A percentile compares a stretch with the other conserved stretches of the same genome.
phyloP scores from a whole-genome alignment of 2,113 vertebrate species.

The Megatriorchis doriae region DNA sequence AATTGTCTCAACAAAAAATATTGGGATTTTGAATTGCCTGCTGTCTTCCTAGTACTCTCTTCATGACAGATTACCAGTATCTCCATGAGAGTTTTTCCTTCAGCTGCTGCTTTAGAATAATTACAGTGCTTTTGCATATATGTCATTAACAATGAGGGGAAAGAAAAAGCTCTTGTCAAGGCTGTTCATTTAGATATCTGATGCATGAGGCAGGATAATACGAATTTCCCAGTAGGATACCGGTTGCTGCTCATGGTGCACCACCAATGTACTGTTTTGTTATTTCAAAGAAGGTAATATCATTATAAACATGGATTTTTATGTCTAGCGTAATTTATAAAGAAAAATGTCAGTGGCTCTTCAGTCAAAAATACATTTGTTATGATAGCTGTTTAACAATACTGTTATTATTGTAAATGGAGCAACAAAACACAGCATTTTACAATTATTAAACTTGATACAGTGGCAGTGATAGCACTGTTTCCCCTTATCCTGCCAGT shows the following conservation, averaged over 20 bases:
- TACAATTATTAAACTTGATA: not conserved
- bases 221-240: not conserved
- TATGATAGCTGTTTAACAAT: not conserved
- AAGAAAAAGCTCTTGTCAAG: not conserved
- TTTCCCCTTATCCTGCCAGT: not conserved
- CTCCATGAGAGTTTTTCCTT: not conserved
- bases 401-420: not conserved
- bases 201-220: not conserved
- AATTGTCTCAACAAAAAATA: constrained; percentile 30
- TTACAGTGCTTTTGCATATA: not conserved
- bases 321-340: not conserved
- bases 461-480: not conserved
- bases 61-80: not conserved
- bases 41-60: not conserved
- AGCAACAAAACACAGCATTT: not conserved
- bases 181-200: not conserved
- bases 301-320: not conserved
- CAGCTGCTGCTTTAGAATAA: not conserved
- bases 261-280: not conserved
- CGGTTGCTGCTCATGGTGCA: not conserved
- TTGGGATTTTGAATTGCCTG: constrained; percentile 5
- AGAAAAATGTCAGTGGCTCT: not conserved
- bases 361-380: not conserved
- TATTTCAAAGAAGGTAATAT: not conserved
- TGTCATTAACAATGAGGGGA: not conserved